phyloP scores from a whole-genome alignment of 2,888 invertebrate genomes.

The Liodrosophila aerea region DNA sequence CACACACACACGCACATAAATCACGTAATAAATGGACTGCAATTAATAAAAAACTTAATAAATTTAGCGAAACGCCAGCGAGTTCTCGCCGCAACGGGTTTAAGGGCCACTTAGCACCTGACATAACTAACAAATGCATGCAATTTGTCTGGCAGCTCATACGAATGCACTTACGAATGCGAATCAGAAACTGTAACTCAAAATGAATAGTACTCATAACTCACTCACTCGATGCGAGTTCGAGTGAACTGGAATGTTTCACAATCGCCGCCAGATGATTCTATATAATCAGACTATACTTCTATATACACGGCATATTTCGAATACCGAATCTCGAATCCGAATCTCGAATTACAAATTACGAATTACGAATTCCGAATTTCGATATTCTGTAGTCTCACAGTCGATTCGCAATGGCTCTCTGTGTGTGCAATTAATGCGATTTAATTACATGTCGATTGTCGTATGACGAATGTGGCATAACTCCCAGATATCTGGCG shows the following conservation, averaged over 20 bases:
- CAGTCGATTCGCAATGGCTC: slow-evolving; percentile 50
- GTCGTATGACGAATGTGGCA: background rate
- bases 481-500: slow-evolving; percentile 16
- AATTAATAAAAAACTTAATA: too few relatives aligned
- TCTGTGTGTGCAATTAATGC: slow-evolving; percentile 59
- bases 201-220: slow-evolving; percentile 13
- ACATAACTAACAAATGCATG: slow-evolving; percentile 29
- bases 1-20: too few relatives aligned
- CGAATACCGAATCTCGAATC: slow-evolving; percentile 21
- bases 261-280: too few relatives aligned
- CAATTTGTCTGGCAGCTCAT: slow-evolving; percentile 36
- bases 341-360: slow-evolving; percentile 19
- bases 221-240: slow-evolving; percentile 7
- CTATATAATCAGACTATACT: too few relatives aligned
- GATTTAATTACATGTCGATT: slow-evolving; percentile 60
- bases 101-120: slow-evolving; percentile 32
- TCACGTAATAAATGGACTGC: too few relatives aligned
- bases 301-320: background rate
- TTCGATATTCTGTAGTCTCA: slow-evolving; percentile 47
- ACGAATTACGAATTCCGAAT: slow-evolving; percentile 24
- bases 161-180: slow-evolving; percentile 1
- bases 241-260: too few relatives aligned
- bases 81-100: slow-evolving; percentile 1
- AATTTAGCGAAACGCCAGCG: too few relatives aligned
- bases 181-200: slow-evolving; percentile 1